These are phyloP conservation scores for Albula glossodonta DNA, from an alignment of 2,113 vertebrate species.

Conservation along the genomic window DNA sequence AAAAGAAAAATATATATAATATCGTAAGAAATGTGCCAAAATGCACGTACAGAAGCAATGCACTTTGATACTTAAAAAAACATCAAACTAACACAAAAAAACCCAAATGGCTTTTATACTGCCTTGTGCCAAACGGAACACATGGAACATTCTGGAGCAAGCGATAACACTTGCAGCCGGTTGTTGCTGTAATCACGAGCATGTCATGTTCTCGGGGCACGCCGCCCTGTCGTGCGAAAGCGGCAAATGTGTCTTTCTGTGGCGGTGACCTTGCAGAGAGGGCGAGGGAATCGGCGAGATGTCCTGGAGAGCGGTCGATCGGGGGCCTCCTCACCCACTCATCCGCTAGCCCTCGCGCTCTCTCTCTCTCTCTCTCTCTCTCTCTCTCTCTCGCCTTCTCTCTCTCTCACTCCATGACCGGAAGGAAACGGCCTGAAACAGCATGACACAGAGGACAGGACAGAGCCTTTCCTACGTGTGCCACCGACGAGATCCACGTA, in stretches of 20 bases:
- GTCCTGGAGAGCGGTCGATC: background rate
- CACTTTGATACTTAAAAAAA: background rate
- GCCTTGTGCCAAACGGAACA: background rate
- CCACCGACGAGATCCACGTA: background rate
- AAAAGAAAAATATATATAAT: conserved; percentile 8
- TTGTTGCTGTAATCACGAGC: conserved; percentile 17
- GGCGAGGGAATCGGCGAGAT: background rate
- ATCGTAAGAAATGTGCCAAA: conserved; percentile 49
- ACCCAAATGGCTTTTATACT: background rate
- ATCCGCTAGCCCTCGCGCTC: background rate
- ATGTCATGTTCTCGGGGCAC: no score
- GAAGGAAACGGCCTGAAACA: background rate
- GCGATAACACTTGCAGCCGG: background rate
- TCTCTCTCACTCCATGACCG: background rate
- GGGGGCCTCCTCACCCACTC: no score
- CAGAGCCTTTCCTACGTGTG: background rate
- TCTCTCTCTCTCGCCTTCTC: background rate
- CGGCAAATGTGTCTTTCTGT: conserved; percentile 43
- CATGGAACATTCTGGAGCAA: background rate
- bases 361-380: background rate
- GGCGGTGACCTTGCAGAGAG: conserved; percentile 53
- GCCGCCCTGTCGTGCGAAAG: conserved; percentile 20
- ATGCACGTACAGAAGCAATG: conserved; percentile 34
- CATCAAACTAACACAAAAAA: background rate
- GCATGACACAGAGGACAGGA: background rate